Percentiles rank a stretch among this genome's conserved stretches.
phyloP scores from a whole-genome alignment of 2,797 vertebrate genomes.

The Malacoraja senta region DNA sequence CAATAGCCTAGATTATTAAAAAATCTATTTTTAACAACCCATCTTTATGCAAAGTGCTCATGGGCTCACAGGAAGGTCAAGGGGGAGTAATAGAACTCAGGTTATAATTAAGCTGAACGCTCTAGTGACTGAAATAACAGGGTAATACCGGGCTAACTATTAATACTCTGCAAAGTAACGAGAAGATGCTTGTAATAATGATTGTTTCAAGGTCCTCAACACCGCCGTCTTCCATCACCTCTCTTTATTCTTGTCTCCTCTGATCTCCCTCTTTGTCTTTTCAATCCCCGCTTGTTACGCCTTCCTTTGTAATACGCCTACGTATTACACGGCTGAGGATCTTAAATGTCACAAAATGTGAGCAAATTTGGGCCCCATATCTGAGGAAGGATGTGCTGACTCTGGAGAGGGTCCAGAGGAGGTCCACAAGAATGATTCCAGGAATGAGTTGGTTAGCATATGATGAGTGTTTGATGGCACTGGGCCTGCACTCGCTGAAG shows the following conservation, averaged over 20 bases:
- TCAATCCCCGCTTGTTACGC: background rate
- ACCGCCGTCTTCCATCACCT: background rate
- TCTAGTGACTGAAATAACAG: background rate
- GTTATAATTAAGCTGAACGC: background rate
- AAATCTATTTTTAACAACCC: background rate
- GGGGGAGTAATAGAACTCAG: background rate
- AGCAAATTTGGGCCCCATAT: too few species aligned
- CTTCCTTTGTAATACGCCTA: too few species aligned
- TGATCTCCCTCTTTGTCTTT: background rate
- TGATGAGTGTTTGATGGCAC: too few species aligned
- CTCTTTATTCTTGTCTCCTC: background rate
- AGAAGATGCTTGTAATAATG: background rate
- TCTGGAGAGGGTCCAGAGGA: too few species aligned
- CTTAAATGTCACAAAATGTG: background rate
- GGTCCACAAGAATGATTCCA: too few species aligned
- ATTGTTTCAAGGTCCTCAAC: background rate
- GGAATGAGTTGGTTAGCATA: too few species aligned
- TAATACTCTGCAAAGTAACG: background rate
- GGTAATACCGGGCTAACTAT: background rate
- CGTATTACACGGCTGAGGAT: background rate
- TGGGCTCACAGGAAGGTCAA: constrained; percentile 12
- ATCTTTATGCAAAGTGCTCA: background rate
- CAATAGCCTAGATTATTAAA: too few species aligned
- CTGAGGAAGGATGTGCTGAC: too few species aligned
- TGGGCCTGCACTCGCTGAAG: too few species aligned